phyloP scores from a whole-genome alignment of 1,140 invertebrate genomes.

The Brevipalpus yothersi region DNA sequence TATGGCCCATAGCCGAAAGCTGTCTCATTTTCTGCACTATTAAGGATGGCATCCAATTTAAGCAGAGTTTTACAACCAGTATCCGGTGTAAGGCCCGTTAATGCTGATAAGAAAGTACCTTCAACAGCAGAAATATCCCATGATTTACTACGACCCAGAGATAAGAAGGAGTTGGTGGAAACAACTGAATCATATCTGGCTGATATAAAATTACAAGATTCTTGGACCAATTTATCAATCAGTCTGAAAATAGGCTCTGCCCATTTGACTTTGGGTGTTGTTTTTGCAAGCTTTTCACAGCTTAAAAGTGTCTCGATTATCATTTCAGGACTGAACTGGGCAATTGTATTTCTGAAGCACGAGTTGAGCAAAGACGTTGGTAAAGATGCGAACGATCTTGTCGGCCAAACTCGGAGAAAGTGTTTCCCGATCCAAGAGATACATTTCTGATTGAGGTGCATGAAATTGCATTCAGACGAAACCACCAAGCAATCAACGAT shows the following conservation, averaged over 20 bases:
- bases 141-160: constrained; percentile 24
- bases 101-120: constrained; percentile 33
- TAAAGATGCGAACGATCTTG: constrained; percentile 13
- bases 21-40: neutral
- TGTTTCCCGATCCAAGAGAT: constrained; percentile 57
- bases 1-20: neutral
- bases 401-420: constrained; percentile 48
- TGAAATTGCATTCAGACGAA: constrained; percentile 53
- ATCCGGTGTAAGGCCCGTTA: constrained; percentile 34
- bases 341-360: constrained; percentile 1
- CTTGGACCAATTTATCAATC: constrained; percentile 36
- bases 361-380: neutral
- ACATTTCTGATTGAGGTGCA: constrained; percentile 58
- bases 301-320: constrained; percentile 37
- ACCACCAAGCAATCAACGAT: constrained; percentile 57
- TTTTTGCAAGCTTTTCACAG: constrained; percentile 38
- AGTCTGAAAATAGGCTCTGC: constrained; percentile 37
- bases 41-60: constrained; percentile 16
- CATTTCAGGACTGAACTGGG: constrained; percentile 27
- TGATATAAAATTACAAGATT: constrained; percentile 33
- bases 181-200: constrained; percentile 37
- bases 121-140: constrained; percentile 24
- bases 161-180: constrained; percentile 32
- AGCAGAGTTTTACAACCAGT: constrained; percentile 41
- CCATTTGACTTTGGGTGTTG: constrained; percentile 40